Evolutionary conservation across 2,113 vertebrate genomes (phyloP), one percentile per base, ranked within the genome.

Genomic region (Speoplatyrhinus poulsoni): DNA sequence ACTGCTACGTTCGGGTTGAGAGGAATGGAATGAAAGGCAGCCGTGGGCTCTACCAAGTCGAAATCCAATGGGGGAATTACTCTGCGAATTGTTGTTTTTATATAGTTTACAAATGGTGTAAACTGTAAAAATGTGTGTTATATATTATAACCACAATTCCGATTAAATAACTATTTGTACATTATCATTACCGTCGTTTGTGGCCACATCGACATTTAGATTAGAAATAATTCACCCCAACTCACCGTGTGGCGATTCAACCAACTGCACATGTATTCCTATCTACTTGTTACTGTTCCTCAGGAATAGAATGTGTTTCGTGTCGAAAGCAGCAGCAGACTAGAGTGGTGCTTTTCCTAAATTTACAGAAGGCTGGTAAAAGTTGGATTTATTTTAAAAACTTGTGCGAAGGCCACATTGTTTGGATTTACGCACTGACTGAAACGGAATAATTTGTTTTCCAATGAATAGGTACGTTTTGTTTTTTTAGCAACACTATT

Each of bases 21-120:
- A 86, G 76, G 84, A 85, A 84, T 82, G 89, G 92, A 88, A 91
- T 88, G 88, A 88, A 73, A 83, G 83, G 82, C 87, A 87, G 84
- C 73, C 88, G 86, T 90, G 89, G 91, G 80, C 83, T 70, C 82
- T 91, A 92, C 92, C 90, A 93, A 83, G 4, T 79, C 2, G 0
- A 10, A 9, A n/a, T 74, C n/a, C 12, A 9, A 16, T 33, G 54
- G 11, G 49, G 17, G 19, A 58, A 1, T 4, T 1, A 0, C 3
- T 3, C 58, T 13, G 12, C 41, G 15, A 0, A 6, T 2, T 1
- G 3, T 3, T 15, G 10, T 16, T 46, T 67, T 73, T 47, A 26
- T 55, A 11, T 0, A 48, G 2, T 15, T 67, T 54, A 41, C 4
- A 50, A 49, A 15, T 0, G 0, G 0, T 2, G 26, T 16, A 59